Evolutionary conservation across 2,113 vertebrate genomes (phyloP).

Genomic region (Chascanopsetta lugubris): DNA sequence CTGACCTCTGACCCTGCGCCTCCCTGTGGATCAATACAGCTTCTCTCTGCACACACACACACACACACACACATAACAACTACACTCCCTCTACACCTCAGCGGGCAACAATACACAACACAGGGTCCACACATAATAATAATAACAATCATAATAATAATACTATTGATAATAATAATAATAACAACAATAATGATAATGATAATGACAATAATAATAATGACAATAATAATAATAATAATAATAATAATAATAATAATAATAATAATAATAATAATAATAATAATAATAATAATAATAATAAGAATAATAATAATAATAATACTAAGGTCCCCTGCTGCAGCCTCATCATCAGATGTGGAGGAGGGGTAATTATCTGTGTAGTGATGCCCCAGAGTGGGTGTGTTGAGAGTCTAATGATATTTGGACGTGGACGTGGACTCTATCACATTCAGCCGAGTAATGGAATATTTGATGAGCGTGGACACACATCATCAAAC

Average conservation of each 20-base stretch:
- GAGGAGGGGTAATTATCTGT: slow-evolving; percentile 62
- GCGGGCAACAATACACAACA: not conserved
- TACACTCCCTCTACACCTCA: not conserved
- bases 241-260: too few species aligned
- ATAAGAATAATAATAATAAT: too few species aligned
- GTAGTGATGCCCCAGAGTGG: slow-evolving; percentile 50
- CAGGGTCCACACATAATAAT: not conserved
- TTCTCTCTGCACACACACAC: not conserved
- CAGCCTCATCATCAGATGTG: slow-evolving; percentile 37
- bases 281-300: too few species aligned
- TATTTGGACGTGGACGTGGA: slow-evolving; percentile 68
- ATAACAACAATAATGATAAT: too few species aligned
- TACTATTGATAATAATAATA: too few species aligned
- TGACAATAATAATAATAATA: too few species aligned
- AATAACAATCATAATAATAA: too few species aligned
- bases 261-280: too few species aligned
- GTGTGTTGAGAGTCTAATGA: slow-evolving; percentile 56
- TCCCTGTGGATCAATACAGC: slow-evolving; percentile 28
- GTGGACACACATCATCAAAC: slow-evolving; percentile 42
- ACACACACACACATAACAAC: not conserved
- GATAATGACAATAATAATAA: too few species aligned
- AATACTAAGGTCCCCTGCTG: too few species aligned
- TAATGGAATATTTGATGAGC: slow-evolving; percentile 74
- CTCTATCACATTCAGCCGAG: slow-evolving; percentile 63
- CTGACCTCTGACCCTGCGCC: slow-evolving; percentile 16